phyloP scores from a whole-genome alignment of 2,888 invertebrate genomes.

The Melanotus villosus region DNA sequence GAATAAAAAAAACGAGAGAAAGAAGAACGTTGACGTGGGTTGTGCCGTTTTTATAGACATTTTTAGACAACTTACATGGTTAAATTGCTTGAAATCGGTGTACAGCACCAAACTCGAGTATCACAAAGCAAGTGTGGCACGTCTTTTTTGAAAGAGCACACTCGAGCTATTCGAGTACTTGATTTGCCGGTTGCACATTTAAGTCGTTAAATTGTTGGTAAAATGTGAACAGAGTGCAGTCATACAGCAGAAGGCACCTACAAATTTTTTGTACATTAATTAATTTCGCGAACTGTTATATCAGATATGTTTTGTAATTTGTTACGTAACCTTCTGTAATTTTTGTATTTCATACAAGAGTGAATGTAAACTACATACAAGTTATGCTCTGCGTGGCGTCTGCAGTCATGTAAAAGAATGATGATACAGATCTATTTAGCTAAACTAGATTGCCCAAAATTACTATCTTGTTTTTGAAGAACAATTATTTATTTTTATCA shows the following conservation, averaged over 20 bases:
- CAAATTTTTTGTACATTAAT: slow-evolving; percentile 38
- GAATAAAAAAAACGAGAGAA: neutral
- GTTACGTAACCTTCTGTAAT: slow-evolving; percentile 33
- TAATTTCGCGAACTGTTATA: slow-evolving; percentile 41
- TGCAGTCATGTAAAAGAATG: slow-evolving; percentile 14
- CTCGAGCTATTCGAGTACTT: slow-evolving; percentile 27
- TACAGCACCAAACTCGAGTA: slow-evolving; percentile 12
- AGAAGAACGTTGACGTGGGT: neutral
- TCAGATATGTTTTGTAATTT: slow-evolving; percentile 42
- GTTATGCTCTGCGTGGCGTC: slow-evolving; percentile 31
- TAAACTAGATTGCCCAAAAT: slow-evolving; percentile 26
- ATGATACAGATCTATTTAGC: slow-evolving; percentile 31
- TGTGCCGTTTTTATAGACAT: slow-evolving; percentile 8
- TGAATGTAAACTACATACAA: slow-evolving; percentile 25
- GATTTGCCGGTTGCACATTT: slow-evolving; percentile 31
- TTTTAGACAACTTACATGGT: slow-evolving; percentile 29
- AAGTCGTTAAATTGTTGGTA: slow-evolving; percentile 33
- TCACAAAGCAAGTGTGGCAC: slow-evolving; percentile 16
- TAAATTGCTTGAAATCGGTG: slow-evolving; percentile 28
- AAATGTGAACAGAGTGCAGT: slow-evolving; percentile 31
- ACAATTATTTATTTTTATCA: too few species aligned
- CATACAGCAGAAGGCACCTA: slow-evolving; percentile 22
- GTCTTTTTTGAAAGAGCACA: slow-evolving; percentile 17
- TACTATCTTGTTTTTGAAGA: neutral
- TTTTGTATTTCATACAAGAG: slow-evolving; percentile 32